Evolutionary conservation across 2,797 vertebrate species (phyloP).

Genomic region (Pachyuromys duprasi): DNA sequence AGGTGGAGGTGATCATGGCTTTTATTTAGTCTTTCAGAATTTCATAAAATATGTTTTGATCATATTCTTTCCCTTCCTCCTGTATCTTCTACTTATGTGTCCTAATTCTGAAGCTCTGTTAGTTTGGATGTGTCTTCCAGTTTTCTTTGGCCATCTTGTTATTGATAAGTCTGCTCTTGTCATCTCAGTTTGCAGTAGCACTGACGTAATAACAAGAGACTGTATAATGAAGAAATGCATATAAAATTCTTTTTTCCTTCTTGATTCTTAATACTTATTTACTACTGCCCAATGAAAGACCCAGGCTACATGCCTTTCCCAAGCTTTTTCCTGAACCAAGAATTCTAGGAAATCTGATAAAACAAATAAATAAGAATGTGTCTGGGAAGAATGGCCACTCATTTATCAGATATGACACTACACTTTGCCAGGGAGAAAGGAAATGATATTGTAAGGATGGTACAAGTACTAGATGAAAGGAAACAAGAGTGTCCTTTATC

Average conservation of each 20-base stretch:
- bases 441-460: neutral
- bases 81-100: neutral
- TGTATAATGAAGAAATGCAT: neutral
- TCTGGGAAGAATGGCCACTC: neutral
- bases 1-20: neutral
- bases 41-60: neutral
- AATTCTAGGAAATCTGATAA: slow-evolving; percentile 37
- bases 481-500: slow-evolving; percentile 5
- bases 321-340: slow-evolving; percentile 45
- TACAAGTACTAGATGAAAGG: neutral
- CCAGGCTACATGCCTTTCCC: neutral
- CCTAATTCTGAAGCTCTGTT: neutral
- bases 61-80: neutral
- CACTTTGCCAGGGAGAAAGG: neutral
- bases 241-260: neutral
- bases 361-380: slow-evolving; percentile 10
- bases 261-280: slow-evolving; percentile 68
- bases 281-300: neutral
- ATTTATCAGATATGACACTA: neutral
- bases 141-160: neutral
- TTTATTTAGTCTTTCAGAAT: neutral
- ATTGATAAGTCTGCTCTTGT: neutral
- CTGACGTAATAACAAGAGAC: neutral
- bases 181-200: neutral
- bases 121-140: neutral